Conservation (phyloP, 1,140 invertebrate species). For the Drosophila repletoides region DNA sequence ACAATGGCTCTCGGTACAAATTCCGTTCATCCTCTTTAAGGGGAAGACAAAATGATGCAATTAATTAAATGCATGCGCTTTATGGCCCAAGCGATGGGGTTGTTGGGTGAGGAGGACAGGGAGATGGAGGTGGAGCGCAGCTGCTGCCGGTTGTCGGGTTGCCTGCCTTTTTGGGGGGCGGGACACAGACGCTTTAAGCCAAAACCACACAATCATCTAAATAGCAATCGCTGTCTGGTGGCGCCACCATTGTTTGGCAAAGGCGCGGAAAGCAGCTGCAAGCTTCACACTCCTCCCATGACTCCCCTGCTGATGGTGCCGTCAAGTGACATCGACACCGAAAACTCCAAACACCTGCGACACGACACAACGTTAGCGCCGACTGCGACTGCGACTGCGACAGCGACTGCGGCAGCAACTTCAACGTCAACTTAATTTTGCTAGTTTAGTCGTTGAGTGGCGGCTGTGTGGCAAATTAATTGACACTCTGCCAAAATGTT, state of each 20-base stretch:
- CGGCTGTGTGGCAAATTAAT: constrained; percentile 61
- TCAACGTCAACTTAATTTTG: constrained; percentile 63
- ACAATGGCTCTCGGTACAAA: not conserved
- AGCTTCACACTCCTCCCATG: not conserved
- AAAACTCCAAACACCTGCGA: constrained; percentile 53
- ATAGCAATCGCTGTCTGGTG: constrained; percentile 55
- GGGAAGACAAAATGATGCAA: constrained; percentile 60
- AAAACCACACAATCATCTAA: constrained; percentile 72
- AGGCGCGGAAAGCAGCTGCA: constrained; percentile 19
- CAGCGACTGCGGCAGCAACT: not conserved
- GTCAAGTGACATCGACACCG: constrained; percentile 61
- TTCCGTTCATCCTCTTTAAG: constrained; percentile 37
- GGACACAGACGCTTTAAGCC: constrained; percentile 50
- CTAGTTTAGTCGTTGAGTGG: constrained; percentile 61
- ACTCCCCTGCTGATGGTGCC: constrained; percentile 16
- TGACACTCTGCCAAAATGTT: constrained; percentile 67
- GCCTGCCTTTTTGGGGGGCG: not conserved
- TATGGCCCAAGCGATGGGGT: constrained; percentile 37
- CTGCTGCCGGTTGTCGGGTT: not conserved
- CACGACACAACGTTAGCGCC: too few relatives aligned
- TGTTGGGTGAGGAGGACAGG: too few relatives aligned
- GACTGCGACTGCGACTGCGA: constrained; percentile 28
- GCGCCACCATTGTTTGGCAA: constrained; percentile 22
- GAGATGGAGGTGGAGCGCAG: constrained; percentile 2
- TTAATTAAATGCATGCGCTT: constrained; percentile 71